These are phyloP conservation scores for Zygothrica quintamaculata DNA, from an alignment of 2,888 invertebrate species.

Conservation along the genomic window DNA sequence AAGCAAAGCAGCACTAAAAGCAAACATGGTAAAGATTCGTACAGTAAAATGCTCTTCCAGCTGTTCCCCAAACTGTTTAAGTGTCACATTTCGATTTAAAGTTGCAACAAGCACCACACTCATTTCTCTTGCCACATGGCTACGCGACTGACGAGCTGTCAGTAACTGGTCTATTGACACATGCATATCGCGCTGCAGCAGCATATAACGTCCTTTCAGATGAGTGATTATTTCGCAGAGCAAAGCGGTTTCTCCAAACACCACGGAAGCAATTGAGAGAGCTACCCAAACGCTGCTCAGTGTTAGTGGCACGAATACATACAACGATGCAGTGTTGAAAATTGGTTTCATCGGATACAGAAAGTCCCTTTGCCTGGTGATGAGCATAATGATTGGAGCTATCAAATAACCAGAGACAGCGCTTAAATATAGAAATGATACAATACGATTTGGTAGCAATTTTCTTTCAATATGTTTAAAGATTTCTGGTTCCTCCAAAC, in stretches of 20 bases:
- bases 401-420: slow-evolving; percentile 50
- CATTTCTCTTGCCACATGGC: no score
- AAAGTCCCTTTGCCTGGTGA: slow-evolving; percentile 33
- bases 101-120: no score
- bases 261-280: slow-evolving; percentile 51
- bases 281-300: slow-evolving; percentile 67
- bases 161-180: slow-evolving; percentile 46
- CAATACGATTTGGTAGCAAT: slow-evolving; percentile 50
- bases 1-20: slow-evolving; percentile 64
- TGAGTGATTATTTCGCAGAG: slow-evolving; percentile 69
- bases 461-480: slow-evolving; percentile 51
- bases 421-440: slow-evolving; percentile 55
- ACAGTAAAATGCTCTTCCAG: no score
- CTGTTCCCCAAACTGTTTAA: no score
- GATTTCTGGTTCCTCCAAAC: slow-evolving; percentile 39
- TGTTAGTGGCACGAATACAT: slow-evolving; percentile 56
- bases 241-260: slow-evolving; percentile 69
- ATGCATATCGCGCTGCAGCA: slow-evolving; percentile 64
- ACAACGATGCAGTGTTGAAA: slow-evolving; percentile 48
- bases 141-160: slow-evolving; percentile 48
- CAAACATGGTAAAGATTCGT: no score
- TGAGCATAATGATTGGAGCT: slow-evolving; percentile 47
- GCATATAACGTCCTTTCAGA: slow-evolving; percentile 69
- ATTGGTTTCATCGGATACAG: slow-evolving; percentile 63
- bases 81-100: no score